Evolutionary conservation across 2,113 vertebrate species (phyloP).

Genomic region (Chamaea fasciata): DNA sequence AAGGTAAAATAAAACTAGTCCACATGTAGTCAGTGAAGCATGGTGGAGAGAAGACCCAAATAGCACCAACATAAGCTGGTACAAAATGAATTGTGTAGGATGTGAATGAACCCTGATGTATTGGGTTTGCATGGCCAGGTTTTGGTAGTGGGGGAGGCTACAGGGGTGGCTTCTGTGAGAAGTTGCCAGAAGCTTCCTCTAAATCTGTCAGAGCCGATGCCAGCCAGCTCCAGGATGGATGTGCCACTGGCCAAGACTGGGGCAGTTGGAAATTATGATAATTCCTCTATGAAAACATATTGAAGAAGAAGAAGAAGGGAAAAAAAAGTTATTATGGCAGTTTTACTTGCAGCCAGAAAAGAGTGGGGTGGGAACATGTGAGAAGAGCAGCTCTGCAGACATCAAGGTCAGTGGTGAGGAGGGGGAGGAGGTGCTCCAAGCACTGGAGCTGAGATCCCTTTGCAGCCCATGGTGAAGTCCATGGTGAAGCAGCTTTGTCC

Average conservation of each 20-base stretch:
- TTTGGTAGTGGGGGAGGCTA: neutral
- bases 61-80: rapidly evolving
- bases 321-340: neutral
- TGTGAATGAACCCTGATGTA: neutral
- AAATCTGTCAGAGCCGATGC: neutral
- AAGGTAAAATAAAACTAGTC: neutral
- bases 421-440: neutral
- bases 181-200: neutral
- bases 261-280: neutral
- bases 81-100: neutral
- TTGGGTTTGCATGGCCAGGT: neutral
- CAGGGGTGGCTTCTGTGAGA: neutral
- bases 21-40: neutral
- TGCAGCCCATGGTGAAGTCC: neutral
- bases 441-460: neutral
- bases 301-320: neutral
- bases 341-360: neutral
- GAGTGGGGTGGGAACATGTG: rapidly evolving
- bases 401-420: neutral
- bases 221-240: neutral
- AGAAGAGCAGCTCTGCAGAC: neutral
- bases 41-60: neutral
- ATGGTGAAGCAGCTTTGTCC: neutral
- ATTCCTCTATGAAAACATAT: neutral
- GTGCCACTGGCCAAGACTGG: neutral